Evolutionary conservation across 2,113 vertebrate genomes (phyloP).

Genomic region (Calonectris borealis): DNA sequence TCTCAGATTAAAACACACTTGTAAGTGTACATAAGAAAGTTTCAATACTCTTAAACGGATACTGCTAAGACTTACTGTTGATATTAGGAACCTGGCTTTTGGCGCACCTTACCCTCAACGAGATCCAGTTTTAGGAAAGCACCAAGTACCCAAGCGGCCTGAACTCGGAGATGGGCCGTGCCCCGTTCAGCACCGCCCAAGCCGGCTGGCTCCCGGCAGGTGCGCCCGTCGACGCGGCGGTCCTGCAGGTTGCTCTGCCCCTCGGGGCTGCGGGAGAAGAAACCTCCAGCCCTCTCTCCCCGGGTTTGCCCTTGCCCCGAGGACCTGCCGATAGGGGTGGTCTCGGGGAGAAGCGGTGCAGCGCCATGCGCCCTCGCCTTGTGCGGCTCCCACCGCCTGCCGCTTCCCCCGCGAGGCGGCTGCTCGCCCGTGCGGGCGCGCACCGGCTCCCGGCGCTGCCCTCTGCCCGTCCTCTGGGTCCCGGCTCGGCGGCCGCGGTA

Average conservation of each 20-base stretch:
- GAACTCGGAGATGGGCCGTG: neutral
- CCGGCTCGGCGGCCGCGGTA: neutral
- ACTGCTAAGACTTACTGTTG: neutral
- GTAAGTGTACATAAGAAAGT: rapidly evolving
- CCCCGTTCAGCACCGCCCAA: neutral
- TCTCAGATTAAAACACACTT: neutral
- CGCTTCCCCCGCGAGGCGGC: neutral
- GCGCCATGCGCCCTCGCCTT: neutral
- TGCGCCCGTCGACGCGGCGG: neutral
- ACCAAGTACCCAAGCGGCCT: rapidly evolving
- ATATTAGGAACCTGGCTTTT: too few species aligned
- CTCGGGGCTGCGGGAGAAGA: neutral
- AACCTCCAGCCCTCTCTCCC: neutral
- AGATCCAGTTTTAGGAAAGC: neutral
- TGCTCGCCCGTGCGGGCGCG: neutral
- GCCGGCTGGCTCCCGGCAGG: neutral
- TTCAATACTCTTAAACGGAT: neutral
- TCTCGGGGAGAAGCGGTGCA: neutral
- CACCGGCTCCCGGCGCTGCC: neutral
- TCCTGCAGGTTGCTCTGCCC: neutral
- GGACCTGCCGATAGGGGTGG: rapidly evolving
- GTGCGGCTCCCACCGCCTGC: rapidly evolving
- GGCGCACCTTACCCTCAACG: neutral
- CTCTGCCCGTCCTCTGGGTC: neutral
- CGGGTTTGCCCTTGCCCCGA: rapidly evolving